Evolutionary conservation across 2,888 invertebrate species (phyloP).

Genomic region (Megaustenia siamemsis): DNA sequence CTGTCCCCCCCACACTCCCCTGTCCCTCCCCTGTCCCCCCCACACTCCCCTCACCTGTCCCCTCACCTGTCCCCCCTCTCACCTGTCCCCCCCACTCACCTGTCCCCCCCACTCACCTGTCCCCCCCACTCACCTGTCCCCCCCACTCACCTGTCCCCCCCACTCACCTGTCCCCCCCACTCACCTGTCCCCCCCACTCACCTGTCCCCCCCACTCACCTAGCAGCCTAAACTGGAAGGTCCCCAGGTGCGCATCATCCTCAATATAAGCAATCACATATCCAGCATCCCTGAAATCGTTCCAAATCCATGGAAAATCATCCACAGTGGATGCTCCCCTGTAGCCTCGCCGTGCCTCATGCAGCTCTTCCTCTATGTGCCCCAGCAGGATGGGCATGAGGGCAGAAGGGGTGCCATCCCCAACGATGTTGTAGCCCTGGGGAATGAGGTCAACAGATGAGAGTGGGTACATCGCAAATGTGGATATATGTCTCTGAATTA

Average conservation of each 20-base stretch:
- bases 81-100: no score
- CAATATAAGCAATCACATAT: conserved; percentile 88
- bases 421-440: conserved; percentile 79
- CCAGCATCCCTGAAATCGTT: conserved; percentile 84
- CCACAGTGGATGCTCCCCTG: conserved; percentile 85
- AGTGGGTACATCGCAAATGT: no score
- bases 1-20: no score
- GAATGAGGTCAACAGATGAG: no score
- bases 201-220: background rate
- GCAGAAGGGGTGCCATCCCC: conserved; percentile 83
- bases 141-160: background rate
- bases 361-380: conserved; percentile 88
- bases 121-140: no score
- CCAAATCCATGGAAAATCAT: conserved; percentile 93
- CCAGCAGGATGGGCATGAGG: conserved; percentile 91
- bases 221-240: conserved; percentile 85
- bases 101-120: no score
- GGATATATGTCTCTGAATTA: no score
- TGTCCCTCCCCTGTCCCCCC: no score
- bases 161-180: background rate
- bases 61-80: no score
- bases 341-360: conserved; percentile 89
- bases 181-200: background rate
- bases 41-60: no score
- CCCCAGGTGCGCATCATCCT: conserved; percentile 90